Evolutionary conservation across 2,888 invertebrate species (phyloP).

Genomic region (Eurois occulta): DNA sequence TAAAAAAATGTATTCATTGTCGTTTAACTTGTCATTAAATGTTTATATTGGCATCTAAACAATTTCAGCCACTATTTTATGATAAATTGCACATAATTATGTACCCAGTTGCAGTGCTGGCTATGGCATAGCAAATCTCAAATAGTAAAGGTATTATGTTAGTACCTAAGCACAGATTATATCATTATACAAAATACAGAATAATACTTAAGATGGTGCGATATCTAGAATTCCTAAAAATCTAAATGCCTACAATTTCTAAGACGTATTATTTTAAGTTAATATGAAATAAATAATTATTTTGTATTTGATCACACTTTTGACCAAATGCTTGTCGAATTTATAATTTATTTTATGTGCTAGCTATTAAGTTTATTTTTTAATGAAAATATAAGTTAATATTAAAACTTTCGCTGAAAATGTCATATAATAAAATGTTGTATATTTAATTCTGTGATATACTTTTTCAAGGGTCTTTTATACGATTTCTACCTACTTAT

Average conservation of each 20-base stretch:
- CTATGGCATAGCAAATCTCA: background rate
- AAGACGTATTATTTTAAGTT: slow-evolving; percentile 14
- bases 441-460: slow-evolving; percentile 71
- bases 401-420: slow-evolving; percentile 32
- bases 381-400: slow-evolving; percentile 32
- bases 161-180: background rate
- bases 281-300: slow-evolving; percentile 21
- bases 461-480: slow-evolving; percentile 63
- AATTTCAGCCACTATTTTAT: background rate
- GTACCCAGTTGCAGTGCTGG: background rate
- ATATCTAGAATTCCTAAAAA: slow-evolving; percentile 21
- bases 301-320: slow-evolving; percentile 41
- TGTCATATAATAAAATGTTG: slow-evolving; percentile 37
- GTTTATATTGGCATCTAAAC: slow-evolving; percentile 8
- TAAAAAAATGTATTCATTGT: slow-evolving; percentile 31
- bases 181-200: background rate
- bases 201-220: background rate
- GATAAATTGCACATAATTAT: background rate
- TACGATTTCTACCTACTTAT: slow-evolving; percentile 61
- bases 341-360: slow-evolving; percentile 58
- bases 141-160: background rate
- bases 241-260: background rate
- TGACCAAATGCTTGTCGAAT: slow-evolving; percentile 57
- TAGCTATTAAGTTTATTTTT: slow-evolving; percentile 35
- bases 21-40: background rate